A percentile compares a stretch with the other conserved stretches of the same genome.
Conservation (phyloP, 1,140 invertebrate genomes). For the Goniozus legneri region DNA sequence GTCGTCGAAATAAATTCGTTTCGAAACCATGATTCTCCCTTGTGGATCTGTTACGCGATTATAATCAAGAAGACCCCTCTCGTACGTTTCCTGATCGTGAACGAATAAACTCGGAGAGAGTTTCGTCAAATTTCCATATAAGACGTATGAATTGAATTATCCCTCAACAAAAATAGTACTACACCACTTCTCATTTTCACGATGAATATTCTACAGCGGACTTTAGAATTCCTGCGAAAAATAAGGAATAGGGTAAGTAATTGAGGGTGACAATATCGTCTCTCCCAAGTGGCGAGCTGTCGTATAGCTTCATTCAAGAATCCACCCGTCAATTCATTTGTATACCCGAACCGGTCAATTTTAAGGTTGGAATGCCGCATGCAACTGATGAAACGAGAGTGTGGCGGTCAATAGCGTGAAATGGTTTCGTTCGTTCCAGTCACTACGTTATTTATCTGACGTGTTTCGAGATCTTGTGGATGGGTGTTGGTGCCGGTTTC, state of each 20-base stretch:
- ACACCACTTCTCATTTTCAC: slow-evolving; percentile 9
- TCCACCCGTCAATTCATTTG: no score
- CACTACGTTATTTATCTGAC: no score
- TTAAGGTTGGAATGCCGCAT: no score
- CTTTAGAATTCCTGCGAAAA: slow-evolving; percentile 11
- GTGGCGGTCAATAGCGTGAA: no score
- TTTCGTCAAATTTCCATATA: slow-evolving; percentile 20
- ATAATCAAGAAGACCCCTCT: slow-evolving; percentile 25
- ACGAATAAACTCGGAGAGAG: slow-evolving; percentile 20
- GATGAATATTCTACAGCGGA: neutral
- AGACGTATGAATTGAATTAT: slow-evolving; percentile 17
- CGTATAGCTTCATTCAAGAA: no score
- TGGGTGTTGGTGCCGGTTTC: no score
- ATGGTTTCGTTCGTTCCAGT: no score
- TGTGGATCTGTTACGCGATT: slow-evolving; percentile 24
- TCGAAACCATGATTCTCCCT: slow-evolving; percentile 16
- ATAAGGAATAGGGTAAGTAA: neutral
- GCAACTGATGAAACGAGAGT: no score
- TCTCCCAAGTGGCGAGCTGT: no score
- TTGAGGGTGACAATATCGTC: no score
- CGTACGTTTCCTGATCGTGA: slow-evolving; percentile 27
- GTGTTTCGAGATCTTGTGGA: no score
- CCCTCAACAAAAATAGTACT: slow-evolving; percentile 14
- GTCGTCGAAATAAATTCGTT: slow-evolving; percentile 23
- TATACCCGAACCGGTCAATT: no score